These are phyloP conservation scores for Toxotes lorentzi DNA, from an alignment of 2,797 vertebrate species.

Conservation along the genomic window DNA sequence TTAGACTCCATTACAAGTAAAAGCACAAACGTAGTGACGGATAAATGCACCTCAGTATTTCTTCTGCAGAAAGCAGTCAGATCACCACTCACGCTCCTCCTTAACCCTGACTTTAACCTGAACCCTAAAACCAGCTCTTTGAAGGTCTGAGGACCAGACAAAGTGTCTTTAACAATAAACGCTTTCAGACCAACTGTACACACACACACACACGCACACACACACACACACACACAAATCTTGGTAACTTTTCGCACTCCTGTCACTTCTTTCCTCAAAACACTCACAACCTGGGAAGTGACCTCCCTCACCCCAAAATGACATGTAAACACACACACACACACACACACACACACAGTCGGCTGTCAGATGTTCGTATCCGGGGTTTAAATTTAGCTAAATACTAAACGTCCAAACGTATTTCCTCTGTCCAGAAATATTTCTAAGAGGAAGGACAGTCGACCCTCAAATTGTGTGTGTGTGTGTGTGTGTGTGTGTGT, in stretches of 20 bases:
- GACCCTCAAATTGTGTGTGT: not conserved
- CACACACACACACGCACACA: too few relatives aligned
- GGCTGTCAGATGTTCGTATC: constrained; percentile 42
- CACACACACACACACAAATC: not conserved
- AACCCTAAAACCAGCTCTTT: too few relatives aligned
- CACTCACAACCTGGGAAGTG: constrained; percentile 50
- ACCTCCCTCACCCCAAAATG: constrained; percentile 24
- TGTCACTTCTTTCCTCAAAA: constrained; percentile 59
- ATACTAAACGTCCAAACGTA: constrained; percentile 48
- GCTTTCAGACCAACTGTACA: too few relatives aligned
- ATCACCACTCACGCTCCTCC: too few relatives aligned
- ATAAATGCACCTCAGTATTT: too few relatives aligned
- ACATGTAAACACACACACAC: constrained; percentile 35
- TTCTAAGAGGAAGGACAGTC: constrained; percentile 56
- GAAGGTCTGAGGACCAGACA: too few relatives aligned
- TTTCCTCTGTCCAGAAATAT: constrained; percentile 76
- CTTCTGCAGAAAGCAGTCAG: too few relatives aligned
- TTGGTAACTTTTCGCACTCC: constrained; percentile 25
- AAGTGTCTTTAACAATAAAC: too few relatives aligned
- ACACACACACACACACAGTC: constrained; percentile 8
- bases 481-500: constrained; percentile 19
- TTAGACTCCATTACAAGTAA: too few relatives aligned
- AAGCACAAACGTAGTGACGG: too few relatives aligned
- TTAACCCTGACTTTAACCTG: too few relatives aligned
- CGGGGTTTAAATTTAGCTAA: constrained; percentile 74